phyloP scores from a whole-genome alignment of 2,888 invertebrate species.

The Polydrusus pterygomalis region DNA sequence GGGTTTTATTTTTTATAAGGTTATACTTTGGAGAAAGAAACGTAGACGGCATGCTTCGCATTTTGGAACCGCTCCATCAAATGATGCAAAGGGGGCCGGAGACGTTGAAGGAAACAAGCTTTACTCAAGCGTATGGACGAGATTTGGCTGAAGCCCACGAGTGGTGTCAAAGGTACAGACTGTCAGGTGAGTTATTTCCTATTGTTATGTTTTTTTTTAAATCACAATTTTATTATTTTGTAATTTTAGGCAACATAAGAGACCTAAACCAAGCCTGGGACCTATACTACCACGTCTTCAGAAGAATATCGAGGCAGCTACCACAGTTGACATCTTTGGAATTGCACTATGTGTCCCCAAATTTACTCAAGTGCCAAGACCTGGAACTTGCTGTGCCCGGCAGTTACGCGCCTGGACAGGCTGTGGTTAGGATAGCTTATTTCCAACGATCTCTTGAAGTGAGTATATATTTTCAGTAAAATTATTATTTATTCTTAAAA shows the following conservation, averaged over 20 bases:
- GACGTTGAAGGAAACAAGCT: conserved; percentile 97
- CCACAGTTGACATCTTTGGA: conserved; percentile 93
- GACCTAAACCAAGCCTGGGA: conserved; percentile 99
- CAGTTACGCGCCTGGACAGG: conserved; percentile 95
- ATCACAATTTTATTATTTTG: too few relatives aligned
- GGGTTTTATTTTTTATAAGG: conserved; percentile 65
- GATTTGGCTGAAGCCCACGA: conserved; percentile 96
- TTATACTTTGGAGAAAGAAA: conserved; percentile 97
- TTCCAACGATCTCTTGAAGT: conserved; percentile 95
- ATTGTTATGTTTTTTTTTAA: too few relatives aligned
- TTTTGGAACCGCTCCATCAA: conserved; percentile 94
- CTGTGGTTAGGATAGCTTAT: conserved; percentile 90
- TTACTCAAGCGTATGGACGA: conserved; percentile 95
- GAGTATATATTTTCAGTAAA: conserved; percentile 31
- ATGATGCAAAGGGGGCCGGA: conserved; percentile 96
- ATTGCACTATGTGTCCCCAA: conserved; percentile 96
- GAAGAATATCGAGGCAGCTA: conserved; percentile 95
- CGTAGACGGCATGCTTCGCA: conserved; percentile 96
- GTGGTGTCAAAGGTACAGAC: conserved; percentile 94
- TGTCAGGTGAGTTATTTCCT: conserved; percentile 57
- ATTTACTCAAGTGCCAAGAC: conserved; percentile 90
- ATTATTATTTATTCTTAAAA: too few relatives aligned
- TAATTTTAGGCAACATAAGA: conserved; percentile 85
- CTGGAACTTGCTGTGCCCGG: conserved; percentile 98
- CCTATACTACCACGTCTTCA: conserved; percentile 98